phyloP scores from a whole-genome alignment of 2,888 invertebrate genomes.

The Sericinus montela region DNA sequence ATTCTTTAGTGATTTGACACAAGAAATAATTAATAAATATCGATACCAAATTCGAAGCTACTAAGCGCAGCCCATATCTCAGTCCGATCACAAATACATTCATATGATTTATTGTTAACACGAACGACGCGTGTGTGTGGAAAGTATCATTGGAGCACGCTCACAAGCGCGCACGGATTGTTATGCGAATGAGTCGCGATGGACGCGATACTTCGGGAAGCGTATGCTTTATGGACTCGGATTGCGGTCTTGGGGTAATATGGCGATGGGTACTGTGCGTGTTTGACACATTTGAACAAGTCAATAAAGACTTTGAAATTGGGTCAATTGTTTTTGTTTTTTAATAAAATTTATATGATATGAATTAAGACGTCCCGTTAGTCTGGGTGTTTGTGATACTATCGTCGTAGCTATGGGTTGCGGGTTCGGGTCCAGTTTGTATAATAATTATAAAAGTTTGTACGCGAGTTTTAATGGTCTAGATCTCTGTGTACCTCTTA shows the following conservation, averaged over 20 bases:
- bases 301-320: neutral
- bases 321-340: no score
- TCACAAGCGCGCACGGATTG: conserved; percentile 40
- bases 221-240: conserved; percentile 13
- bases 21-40: conserved; percentile 1
- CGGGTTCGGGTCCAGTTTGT: no score
- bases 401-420: no score
- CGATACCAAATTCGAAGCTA: conserved; percentile 19
- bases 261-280: neutral
- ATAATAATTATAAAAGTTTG: no score
- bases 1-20: no score
- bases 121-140: conserved; percentile 65
- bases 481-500: no score
- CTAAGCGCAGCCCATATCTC: conserved; percentile 32
- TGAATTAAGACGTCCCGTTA: no score
- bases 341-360: no score
- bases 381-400: no score
- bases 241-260: neutral
- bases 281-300: neutral
- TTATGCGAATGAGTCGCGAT: conserved; percentile 37
- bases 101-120: conserved; percentile 76
- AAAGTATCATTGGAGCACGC: conserved; percentile 57
- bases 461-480: no score
- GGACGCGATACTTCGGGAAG: conserved; percentile 47
- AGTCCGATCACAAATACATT: conserved; percentile 72